Evolutionary conservation across 2,888 invertebrate genomes (phyloP), one percentile per base, ranked within the genome.

Genomic region (Teleiodes luculella): DNA sequence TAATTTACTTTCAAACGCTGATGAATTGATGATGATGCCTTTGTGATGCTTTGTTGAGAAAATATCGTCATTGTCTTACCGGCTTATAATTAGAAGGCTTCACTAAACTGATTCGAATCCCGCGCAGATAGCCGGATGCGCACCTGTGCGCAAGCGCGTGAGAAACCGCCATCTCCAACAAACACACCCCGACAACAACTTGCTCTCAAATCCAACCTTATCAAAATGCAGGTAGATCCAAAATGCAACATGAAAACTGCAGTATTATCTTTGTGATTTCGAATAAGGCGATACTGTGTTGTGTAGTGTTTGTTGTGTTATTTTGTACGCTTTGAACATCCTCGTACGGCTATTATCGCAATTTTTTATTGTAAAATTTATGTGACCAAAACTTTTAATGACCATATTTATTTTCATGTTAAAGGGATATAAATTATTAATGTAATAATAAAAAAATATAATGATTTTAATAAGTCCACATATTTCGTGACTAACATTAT

Each of bases 251-350:
- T 45, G 48, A 8, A 11, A 54, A 36, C 18, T 53, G 61, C 41
- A 35, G 35, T 35, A 24, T 5, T 36, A 35, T 5, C 3, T 39
- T 39, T 24, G 28, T 20, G 16, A 36, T 28, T 37, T 30, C 61
- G 63, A 71, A 67, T 74, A 76, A 75, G 77, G 74, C 75, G 73
- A 70, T 78, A 82, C 72, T 76, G 71, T 72, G 71, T 72, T 67
- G 67, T 75, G 70, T 16, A 69, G 74, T 78, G 77, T 80, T 83
- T 86, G 82, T 83, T 80, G 80, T 80, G 80, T 85, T 85, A 85
- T 86, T 85, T 85, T 83, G 83, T 85, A 79, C 75, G 84, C 80
- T 82, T 78, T 78, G 82, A 81, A 81, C 81, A 82, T 86, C 82
- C 85, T 83, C 75, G 80, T 74, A 69, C 65, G 72, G 72, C 75